These are phyloP conservation scores for Halyomorpha halys DNA, from an alignment of 1,140 invertebrate species.

Conservation along the genomic window DNA sequence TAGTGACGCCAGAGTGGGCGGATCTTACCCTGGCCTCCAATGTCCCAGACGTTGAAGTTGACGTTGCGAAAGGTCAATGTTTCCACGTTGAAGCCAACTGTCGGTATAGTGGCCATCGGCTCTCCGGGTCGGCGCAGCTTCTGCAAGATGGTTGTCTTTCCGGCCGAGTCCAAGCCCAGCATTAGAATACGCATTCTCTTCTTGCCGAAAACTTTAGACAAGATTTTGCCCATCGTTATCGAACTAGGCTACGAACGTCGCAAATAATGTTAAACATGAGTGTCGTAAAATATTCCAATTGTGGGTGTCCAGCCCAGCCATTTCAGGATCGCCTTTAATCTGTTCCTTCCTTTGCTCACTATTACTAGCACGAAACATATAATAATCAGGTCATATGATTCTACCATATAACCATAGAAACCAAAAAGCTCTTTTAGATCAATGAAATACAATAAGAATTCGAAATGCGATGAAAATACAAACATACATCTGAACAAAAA, in stretches of 20 bases:
- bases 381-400: no score
- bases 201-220: slow-evolving; percentile 99
- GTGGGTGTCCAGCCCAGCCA: no score
- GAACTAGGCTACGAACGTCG: background rate
- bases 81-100: slow-evolving; percentile 99
- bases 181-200: slow-evolving; percentile 99
- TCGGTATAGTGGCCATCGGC: slow-evolving; percentile 94
- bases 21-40: slow-evolving; percentile 99
- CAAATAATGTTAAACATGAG: no score
- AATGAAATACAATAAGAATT: no score
- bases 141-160: slow-evolving; percentile 96
- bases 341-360: no score
- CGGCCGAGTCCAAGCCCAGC: slow-evolving; percentile 95
- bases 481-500: no score
- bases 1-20: slow-evolving; percentile 97
- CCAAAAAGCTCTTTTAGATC: no score
- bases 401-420: no score
- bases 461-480: no score
- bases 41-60: slow-evolving; percentile 99
- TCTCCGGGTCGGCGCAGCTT: slow-evolving; percentile 89
- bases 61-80: slow-evolving; percentile 99
- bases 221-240: slow-evolving; percentile 83
- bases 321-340: no score
- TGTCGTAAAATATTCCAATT: no score
- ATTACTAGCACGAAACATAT: no score